Percentiles rank a stretch among this genome's conserved stretches.
Conservation (phyloP, 2,113 vertebrate species). For the Burhinus bistriatus region DNA sequence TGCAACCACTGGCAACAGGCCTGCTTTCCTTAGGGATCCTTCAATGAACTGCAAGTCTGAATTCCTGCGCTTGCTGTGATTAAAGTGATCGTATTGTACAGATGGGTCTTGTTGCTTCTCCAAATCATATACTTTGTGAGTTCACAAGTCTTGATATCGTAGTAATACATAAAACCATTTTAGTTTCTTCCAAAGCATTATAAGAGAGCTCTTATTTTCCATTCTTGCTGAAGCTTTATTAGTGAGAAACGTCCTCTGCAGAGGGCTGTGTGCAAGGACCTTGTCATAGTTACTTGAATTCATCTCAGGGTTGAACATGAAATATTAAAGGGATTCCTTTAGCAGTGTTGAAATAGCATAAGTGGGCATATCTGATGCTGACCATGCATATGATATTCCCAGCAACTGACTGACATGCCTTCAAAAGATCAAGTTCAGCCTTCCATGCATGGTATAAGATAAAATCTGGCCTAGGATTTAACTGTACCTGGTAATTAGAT, state of each 20-base stretch:
- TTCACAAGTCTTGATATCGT: neutral
- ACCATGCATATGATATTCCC: constrained; percentile 37
- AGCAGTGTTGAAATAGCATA: constrained; percentile 50
- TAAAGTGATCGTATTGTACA: neutral
- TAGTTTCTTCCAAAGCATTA: neutral
- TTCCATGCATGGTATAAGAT: constrained; percentile 57
- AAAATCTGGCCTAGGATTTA: constrained; percentile 66
- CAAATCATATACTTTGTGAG: neutral
- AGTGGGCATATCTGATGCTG: constrained; percentile 54
- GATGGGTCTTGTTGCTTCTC: neutral
- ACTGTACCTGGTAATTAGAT: constrained; percentile 64
- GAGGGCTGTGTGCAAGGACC: neutral
- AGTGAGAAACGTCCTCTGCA: neutral
- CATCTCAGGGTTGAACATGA: neutral
- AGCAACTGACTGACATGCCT: constrained; percentile 60
- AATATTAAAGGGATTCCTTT: constrained; percentile 31
- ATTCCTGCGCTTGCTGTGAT: neutral
- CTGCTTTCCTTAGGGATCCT: neutral
- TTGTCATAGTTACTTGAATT: neutral
- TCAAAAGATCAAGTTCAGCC: constrained; percentile 58
- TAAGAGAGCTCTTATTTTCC: neutral
- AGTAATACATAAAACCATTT: neutral
- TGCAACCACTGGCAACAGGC: neutral
- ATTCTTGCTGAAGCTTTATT: neutral
- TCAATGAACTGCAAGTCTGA: neutral